A percentile compares a stretch with the other conserved stretches of the same genome.
Evolutionary conservation across 1,140 invertebrate genomes (phyloP).

Genomic region (Nylanderia fulva): DNA sequence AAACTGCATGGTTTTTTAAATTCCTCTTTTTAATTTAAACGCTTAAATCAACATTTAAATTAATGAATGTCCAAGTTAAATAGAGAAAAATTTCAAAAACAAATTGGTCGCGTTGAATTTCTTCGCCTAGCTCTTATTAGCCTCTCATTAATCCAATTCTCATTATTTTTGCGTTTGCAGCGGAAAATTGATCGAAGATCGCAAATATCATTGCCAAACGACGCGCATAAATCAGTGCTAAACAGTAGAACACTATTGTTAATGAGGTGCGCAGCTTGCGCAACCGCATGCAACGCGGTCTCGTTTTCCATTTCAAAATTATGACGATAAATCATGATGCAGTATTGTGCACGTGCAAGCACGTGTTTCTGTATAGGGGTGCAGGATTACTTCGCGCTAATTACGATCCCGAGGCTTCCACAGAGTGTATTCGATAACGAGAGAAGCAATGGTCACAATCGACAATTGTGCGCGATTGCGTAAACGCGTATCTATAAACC

Average conservation of each 20-base stretch:
- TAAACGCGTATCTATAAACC: slow-evolving; percentile 4
- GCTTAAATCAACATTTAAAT: no score
- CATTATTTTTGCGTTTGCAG: not conserved
- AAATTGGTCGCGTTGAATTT: no score
- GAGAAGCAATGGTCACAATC: not conserved
- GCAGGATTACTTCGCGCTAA: not conserved
- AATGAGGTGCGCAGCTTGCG: slow-evolving; percentile 30
- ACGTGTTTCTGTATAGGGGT: no score
- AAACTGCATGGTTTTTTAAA: no score
- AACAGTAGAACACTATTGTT: not conserved
- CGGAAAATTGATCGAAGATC: not conserved
- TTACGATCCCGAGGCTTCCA: not conserved
- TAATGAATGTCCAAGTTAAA: no score
- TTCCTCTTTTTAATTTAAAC: no score
- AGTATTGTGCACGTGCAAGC: not conserved
- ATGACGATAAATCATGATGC: slow-evolving; percentile 26
- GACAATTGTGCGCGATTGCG: not conserved
- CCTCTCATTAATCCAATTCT: no score
- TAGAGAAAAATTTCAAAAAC: no score
- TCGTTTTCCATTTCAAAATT: slow-evolving; percentile 53
- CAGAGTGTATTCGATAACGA: not conserved
- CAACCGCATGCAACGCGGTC: slow-evolving; percentile 11
- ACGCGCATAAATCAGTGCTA: slow-evolving; percentile 17
- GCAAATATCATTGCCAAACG: not conserved
- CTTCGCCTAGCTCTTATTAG: no score